Evolutionary conservation across 2,113 vertebrate species (phyloP).

Genomic region (Entomyzon cyanotis): DNA sequence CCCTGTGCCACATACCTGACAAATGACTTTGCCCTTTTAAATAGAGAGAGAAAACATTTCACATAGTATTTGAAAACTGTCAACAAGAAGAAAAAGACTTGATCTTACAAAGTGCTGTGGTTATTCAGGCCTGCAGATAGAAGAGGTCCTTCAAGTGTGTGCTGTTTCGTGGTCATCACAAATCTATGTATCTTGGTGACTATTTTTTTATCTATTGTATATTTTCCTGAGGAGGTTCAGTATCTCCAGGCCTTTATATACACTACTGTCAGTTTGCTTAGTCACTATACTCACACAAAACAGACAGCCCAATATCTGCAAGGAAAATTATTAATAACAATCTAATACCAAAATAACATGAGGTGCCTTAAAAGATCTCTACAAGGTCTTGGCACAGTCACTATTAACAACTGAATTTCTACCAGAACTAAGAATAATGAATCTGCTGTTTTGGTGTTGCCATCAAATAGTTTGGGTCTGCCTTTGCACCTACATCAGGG

Average conservation of each 20-base stretch:
- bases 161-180: background rate
- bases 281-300: background rate
- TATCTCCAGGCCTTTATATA: background rate
- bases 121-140: background rate
- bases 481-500: background rate
- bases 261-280: background rate
- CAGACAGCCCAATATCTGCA: background rate
- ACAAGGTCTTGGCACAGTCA: background rate
- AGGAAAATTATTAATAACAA: background rate
- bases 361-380: background rate
- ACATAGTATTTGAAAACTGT: background rate
- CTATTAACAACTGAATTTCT: background rate
- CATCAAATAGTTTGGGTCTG: background rate
- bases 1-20: conserved; percentile 80
- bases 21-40: conserved; percentile 81
- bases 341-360: background rate
- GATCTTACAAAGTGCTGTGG: background rate
- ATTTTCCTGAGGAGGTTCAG: background rate
- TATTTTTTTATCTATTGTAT: background rate
- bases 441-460: background rate
- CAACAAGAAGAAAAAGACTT: background rate
- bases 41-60: conserved; percentile 34
- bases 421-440: background rate
- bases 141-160: background rate
- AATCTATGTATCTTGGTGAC: background rate